Percentiles rank a stretch among this genome's conserved stretches.
Evolutionary conservation across 2,113 vertebrate species (phyloP).

Genomic region (Oncorhynchus nerka): DNA sequence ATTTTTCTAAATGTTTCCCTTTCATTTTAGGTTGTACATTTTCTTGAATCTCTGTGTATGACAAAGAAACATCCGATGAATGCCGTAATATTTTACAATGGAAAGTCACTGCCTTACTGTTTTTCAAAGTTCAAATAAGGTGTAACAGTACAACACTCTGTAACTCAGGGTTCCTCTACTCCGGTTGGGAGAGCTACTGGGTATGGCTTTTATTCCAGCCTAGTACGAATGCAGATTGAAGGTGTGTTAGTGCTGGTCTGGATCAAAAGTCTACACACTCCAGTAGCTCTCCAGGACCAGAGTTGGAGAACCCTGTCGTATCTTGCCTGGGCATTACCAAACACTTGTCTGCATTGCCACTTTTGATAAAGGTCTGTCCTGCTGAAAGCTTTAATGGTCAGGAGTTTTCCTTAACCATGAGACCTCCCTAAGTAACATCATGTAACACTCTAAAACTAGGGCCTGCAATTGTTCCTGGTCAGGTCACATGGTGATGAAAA

Average conservation of each 20-base stretch:
- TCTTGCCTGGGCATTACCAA: constrained; percentile 83
- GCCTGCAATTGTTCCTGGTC: no score
- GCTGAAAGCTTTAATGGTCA: constrained; percentile 56
- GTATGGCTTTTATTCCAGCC: no score
- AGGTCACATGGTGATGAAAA: no score
- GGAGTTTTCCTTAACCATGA: no score
- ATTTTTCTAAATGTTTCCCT: constrained; percentile 38
- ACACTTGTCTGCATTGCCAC: constrained; percentile 77
- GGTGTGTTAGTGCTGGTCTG: no score
- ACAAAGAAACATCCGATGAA: constrained; percentile 46
- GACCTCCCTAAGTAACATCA: no score
- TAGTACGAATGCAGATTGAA: no score
- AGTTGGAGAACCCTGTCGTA: no score
- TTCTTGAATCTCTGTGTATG: constrained; percentile 76
- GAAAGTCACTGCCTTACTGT: constrained; percentile 83
- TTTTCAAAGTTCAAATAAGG: constrained; percentile 71
- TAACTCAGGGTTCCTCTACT: constrained; percentile 39
- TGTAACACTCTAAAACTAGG: no score
- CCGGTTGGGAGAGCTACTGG: no score
- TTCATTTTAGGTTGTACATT: constrained; percentile 76
- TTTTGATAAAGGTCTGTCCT: constrained; percentile 70
- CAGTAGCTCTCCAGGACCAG: no score
- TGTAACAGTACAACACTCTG: constrained; percentile 67
- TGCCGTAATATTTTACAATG: constrained; percentile 42
- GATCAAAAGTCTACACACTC: no score